Evolutionary conservation across 2,113 vertebrate species (phyloP), one percentile per base, ranked within the genome.

Genomic region (Cyphomyrus discorhynchus): DNA sequence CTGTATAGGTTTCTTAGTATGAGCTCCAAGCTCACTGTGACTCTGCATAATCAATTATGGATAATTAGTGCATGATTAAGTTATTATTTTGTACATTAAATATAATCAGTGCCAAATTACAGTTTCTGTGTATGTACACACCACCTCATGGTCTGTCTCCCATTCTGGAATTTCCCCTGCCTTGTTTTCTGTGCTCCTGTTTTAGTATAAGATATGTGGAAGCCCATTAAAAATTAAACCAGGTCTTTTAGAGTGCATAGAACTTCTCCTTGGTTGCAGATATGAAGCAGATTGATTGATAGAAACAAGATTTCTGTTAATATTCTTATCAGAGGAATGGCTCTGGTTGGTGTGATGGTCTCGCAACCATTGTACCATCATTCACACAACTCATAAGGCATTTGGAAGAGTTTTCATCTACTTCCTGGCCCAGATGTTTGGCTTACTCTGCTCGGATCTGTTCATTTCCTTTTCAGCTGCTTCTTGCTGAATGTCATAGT

Each of bases 381-480:
- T 35, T 53, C 5, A 13, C 31, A 17, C 27, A 35, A 5, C 31
- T 27, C 15, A 80, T 24, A 47, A 50, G 88, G 50, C 39, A 49
- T n/a, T 50, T 27, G 47, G 8, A 53, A 49, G 1, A 46, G 11
- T 50, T 56, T 45, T 89, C 39, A 13, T 80, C 31, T 82, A 24
- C 70, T 52, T 80, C 74, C 74, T 82, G 47, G 9, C 21, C 88
- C 50, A 89, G 88, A 83, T 45, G 47, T 89, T 89, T 80, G 88
- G 70, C 11, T 52, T 4, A 39, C 9, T 10, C 46, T 53, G 11
- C 70, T 46, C 5, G 5, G 31, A 17, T 53, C 27, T 53, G 70
- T 31, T 49, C 74, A 89, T 42, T 83, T 83, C 47, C 70, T 24
- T 4, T 24, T 56, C 74, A 45, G 17, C 88, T 80, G 49, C 47